phyloP scores from a whole-genome alignment of 2,113 vertebrate species.

The Nyctibius bracteatus region DNA sequence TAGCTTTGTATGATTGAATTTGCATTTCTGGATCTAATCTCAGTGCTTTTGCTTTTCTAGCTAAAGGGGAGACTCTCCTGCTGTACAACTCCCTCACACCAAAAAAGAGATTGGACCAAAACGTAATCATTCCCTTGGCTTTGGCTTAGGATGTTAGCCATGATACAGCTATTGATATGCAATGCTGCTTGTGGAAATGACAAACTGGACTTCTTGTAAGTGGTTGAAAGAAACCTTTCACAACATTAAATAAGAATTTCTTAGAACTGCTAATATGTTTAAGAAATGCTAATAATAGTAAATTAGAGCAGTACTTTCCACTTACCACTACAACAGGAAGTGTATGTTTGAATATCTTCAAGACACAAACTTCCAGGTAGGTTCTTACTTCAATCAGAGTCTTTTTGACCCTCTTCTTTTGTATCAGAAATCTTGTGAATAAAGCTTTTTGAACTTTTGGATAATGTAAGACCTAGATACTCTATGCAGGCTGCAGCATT shows the following conservation, averaged over 20 bases:
- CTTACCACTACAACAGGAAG: neutral
- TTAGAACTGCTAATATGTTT: neutral
- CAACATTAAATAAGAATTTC: neutral
- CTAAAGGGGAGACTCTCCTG: neutral
- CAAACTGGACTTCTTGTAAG: neutral
- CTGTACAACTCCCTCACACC: neutral
- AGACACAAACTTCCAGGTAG: neutral
- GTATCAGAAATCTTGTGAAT: neutral
- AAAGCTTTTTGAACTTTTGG: neutral
- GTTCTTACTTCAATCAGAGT: neutral
- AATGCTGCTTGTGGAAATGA: neutral
- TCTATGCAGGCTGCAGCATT: neutral
- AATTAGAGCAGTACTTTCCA: neutral
- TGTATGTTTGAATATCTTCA: accelerated
- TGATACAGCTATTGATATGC: neutral
- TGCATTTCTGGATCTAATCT: neutral
- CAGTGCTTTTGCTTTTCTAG: neutral
- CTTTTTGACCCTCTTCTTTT: neutral
- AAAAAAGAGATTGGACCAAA: neutral
- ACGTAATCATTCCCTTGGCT: neutral
- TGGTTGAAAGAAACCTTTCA: neutral
- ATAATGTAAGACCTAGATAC: neutral
- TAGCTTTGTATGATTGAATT: neutral
- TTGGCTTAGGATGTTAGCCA: neutral
- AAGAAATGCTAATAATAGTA: neutral